phyloP scores from a whole-genome alignment of 2,888 invertebrate genomes.

The Cancer borealis region DNA sequence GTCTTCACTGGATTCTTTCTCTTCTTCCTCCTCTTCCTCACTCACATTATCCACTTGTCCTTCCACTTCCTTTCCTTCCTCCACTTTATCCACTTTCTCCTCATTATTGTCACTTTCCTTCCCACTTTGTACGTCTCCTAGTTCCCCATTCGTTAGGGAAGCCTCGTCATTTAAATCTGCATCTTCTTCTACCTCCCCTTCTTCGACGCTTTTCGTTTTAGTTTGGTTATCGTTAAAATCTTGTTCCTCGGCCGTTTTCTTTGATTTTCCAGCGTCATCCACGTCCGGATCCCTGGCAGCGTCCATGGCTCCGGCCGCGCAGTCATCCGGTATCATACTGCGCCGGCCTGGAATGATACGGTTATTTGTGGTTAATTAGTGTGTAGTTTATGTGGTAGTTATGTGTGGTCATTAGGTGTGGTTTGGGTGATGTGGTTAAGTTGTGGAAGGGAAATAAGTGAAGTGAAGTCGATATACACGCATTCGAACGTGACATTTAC shows the following conservation, averaged over 20 bases:
- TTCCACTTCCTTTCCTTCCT: not conserved
- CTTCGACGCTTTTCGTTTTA: slow-evolving; percentile 1
- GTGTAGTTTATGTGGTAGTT: too few species aligned
- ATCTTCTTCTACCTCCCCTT: not conserved
- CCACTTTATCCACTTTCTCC: not conserved
- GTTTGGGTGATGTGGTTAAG: too few species aligned
- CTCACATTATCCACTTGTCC: not conserved
- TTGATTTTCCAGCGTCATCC: slow-evolving; percentile 65
- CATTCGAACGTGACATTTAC: not conserved
- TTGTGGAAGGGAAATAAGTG: too few species aligned
- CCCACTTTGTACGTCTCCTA: slow-evolving; percentile 1
- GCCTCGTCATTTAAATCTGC: not conserved
- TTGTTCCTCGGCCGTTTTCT: slow-evolving; percentile 69
- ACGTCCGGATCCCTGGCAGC: slow-evolving; percentile 70
- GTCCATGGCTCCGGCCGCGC: slow-evolving; percentile 73
- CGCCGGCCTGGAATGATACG: slow-evolving; percentile 47
- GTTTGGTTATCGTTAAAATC: slow-evolving; percentile 69
- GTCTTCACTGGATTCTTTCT: slow-evolving; percentile 71
- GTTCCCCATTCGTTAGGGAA: slow-evolving; percentile 62
- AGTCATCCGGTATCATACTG: slow-evolving; percentile 74
- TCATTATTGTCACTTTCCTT: slow-evolving; percentile 44
- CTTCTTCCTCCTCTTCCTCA: slow-evolving; percentile 38
- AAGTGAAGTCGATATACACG: not conserved
- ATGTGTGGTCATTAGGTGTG: too few species aligned
- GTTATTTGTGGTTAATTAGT: not conserved